phyloP scores from a whole-genome alignment of 2,113 vertebrate genomes.

The Erythrocebus patas region DNA sequence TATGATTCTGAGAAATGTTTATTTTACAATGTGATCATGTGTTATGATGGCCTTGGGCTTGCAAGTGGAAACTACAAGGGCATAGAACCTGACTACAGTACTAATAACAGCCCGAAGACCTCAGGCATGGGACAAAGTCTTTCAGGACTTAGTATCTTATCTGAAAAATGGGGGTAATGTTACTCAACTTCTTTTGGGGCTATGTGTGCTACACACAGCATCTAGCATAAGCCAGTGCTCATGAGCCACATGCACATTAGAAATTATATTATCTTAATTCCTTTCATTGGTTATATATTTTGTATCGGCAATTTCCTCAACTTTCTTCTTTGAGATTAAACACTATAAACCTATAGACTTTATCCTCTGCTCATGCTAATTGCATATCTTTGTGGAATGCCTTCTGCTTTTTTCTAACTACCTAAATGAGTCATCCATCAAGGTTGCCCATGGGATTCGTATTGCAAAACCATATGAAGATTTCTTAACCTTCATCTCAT shows the following conservation, averaged over 20 bases:
- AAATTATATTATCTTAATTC: background rate
- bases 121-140: background rate
- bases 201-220: background rate
- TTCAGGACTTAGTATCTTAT: background rate
- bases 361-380: background rate
- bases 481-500: background rate
- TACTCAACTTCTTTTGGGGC: background rate
- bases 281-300: background rate
- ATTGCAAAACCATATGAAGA: background rate
- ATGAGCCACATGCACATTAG: background rate
- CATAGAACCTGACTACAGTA: background rate
- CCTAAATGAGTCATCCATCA: background rate
- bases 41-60: background rate
- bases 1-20: background rate
- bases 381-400: background rate
- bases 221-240: background rate
- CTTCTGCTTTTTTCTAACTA: background rate
- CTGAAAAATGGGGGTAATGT: background rate
- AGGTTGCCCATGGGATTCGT: background rate
- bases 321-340: background rate
- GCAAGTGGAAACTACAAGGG: background rate
- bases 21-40: background rate
- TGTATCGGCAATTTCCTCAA: background rate
- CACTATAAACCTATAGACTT: background rate
- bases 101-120: background rate